phyloP scores from a whole-genome alignment of 1,140 invertebrate species.

The Pogonus chalceus region DNA sequence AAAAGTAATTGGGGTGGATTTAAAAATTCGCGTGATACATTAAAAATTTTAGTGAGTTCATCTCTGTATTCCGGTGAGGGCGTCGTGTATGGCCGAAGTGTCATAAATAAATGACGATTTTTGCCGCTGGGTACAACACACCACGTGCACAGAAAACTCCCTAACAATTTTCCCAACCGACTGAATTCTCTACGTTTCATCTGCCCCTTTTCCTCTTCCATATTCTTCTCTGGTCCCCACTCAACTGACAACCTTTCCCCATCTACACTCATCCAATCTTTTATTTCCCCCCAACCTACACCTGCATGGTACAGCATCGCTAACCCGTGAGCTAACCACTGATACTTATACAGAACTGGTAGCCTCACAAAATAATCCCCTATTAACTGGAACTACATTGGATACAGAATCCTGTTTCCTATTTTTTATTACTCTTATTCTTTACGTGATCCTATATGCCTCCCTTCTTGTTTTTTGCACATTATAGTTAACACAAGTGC shows the following conservation, averaged over 20 bases:
- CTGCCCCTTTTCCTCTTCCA: not conserved
- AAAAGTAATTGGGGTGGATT: too few relatives aligned
- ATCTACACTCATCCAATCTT: slow-evolving; percentile 10
- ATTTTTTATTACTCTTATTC: too few relatives aligned
- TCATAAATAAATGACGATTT: slow-evolving; percentile 22
- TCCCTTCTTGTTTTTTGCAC: too few relatives aligned
- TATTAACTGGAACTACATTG: too few relatives aligned
- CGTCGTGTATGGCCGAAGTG: slow-evolving; percentile 7
- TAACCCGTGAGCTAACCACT: too few relatives aligned
- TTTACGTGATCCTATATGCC: too few relatives aligned
- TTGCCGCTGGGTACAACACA: slow-evolving; percentile 13
- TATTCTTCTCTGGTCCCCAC: not conserved
- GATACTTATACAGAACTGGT: not conserved
- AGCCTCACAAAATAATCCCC: not conserved
- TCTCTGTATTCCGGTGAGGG: not conserved
- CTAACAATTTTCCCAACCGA: slow-evolving; percentile 7
- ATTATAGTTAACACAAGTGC: too few relatives aligned
- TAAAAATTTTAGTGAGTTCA: too few relatives aligned
- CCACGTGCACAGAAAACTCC: slow-evolving; percentile 5
- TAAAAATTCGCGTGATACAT: too few relatives aligned
- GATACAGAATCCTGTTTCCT: too few relatives aligned
- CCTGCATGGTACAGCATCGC: too few relatives aligned
- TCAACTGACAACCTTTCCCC: not conserved
- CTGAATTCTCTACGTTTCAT: slow-evolving; percentile 3
- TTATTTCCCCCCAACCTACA: slow-evolving; percentile 1